Evolutionary conservation across 1,140 invertebrate genomes (phyloP).

Genomic region (Galleria mellonella): DNA sequence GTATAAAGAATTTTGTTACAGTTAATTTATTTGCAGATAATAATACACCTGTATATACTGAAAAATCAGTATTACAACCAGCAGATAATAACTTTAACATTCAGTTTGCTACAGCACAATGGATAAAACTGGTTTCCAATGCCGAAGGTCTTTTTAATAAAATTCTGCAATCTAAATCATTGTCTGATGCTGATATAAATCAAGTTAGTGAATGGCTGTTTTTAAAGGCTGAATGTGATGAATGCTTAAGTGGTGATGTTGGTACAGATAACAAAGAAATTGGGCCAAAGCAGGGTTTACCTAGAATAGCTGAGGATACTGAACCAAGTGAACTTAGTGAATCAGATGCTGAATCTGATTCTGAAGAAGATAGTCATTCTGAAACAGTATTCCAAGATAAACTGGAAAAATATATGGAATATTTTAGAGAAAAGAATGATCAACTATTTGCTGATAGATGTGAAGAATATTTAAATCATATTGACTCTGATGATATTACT

Average conservation of each 20-base stretch:
- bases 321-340: slow-evolving; percentile 73
- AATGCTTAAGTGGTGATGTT: slow-evolving; percentile 81
- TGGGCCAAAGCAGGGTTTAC: slow-evolving; percentile 61
- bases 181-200: slow-evolving; percentile 81
- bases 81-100: slow-evolving; percentile 77
- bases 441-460: slow-evolving; percentile 76
- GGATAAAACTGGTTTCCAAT: slow-evolving; percentile 87
- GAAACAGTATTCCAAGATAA: slow-evolving; percentile 80
- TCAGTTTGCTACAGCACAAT: slow-evolving; percentile 87
- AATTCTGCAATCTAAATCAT: slow-evolving; percentile 75
- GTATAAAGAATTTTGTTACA: slow-evolving; percentile 79
- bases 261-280: slow-evolving; percentile 75
- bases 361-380: slow-evolving; percentile 76
- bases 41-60: slow-evolving; percentile 74
- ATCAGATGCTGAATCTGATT: slow-evolving; percentile 79
- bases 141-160: slow-evolving; percentile 88
- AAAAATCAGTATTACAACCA: slow-evolving; percentile 61
- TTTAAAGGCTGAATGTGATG: slow-evolving; percentile 89
- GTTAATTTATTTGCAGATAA: slow-evolving; percentile 81
- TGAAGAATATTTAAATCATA: slow-evolving; percentile 74
- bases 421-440: slow-evolving; percentile 82
- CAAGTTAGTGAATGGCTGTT: slow-evolving; percentile 91
- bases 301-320: slow-evolving; percentile 73
- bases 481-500: slow-evolving; percentile 70
- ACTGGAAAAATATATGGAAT: slow-evolving; percentile 81